phyloP scores from a whole-genome alignment of 2,888 invertebrate species.

The Anoncus sp. region DNA sequence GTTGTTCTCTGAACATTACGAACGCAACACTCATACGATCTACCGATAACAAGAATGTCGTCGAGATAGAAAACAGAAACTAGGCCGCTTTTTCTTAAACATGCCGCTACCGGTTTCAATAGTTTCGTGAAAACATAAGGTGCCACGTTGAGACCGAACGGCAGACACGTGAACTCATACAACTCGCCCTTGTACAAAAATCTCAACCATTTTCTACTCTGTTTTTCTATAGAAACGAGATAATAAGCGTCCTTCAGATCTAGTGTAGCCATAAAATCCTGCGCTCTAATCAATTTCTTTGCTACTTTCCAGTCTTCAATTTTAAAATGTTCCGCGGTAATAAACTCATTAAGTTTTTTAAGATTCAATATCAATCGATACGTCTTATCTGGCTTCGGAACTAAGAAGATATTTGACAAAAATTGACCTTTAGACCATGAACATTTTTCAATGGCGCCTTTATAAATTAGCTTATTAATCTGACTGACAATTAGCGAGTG shows the following conservation, averaged over 20 bases:
- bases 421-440: constrained; percentile 19
- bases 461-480: constrained; percentile 26
- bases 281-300: constrained; percentile 54
- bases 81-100: constrained; percentile 3
- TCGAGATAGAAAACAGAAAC: constrained; percentile 16
- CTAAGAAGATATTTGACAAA: constrained; percentile 30
- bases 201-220: constrained; percentile 34
- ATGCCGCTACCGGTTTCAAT: constrained; percentile 21
- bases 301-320: constrained; percentile 69
- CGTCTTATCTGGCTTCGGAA: constrained; percentile 19
- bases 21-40: constrained; percentile 4
- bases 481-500: constrained; percentile 11
- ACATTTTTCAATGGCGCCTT: constrained; percentile 48
- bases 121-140: constrained; percentile 34
- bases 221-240: constrained; percentile 26
- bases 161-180: constrained; percentile 17
- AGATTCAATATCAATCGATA: neutral
- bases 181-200: constrained; percentile 25
- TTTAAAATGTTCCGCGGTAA: constrained; percentile 71
- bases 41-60: constrained; percentile 30
- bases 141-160: no score
- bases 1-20: neutral
- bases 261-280: constrained; percentile 38
- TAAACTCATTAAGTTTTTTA: no score
- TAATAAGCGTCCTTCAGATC: constrained; percentile 37